Conservation (phyloP, 2,888 invertebrate species). For the Acleris sparsana region DNA sequence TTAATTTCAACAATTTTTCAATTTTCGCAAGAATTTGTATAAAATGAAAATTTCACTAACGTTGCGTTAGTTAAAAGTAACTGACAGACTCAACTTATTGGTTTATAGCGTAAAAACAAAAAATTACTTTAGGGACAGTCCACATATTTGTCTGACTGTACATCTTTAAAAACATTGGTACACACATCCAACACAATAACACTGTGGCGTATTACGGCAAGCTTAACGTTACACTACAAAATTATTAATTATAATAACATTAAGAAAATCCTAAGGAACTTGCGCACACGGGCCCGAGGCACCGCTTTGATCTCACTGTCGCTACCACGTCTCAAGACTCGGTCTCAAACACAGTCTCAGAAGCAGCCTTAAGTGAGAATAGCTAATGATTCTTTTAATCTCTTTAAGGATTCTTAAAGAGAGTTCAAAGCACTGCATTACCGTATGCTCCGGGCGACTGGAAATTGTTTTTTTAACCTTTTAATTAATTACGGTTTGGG, state of each 20-base stretch:
- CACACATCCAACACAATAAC: not conserved
- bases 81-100: too few species aligned
- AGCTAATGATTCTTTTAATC: constrained; percentile 79
- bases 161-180: too few species aligned
- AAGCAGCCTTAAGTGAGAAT: constrained; percentile 64
- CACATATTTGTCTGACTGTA: too few species aligned
- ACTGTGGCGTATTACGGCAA: not conserved
- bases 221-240: not conserved
- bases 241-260: constrained; percentile 33
- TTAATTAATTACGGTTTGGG: constrained; percentile 34
- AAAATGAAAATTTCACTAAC: too few species aligned
- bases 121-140: too few species aligned
- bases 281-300: constrained; percentile 53
- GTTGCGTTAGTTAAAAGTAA: too few species aligned
- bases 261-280: constrained; percentile 42
- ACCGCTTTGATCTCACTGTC: constrained; percentile 74
- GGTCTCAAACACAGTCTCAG: constrained; percentile 35
- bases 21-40: too few species aligned
- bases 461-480: constrained; percentile 36
- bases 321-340: constrained; percentile 46
- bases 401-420: constrained; percentile 75
- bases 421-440: constrained; percentile 62
- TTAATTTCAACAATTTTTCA: too few species aligned
- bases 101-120: not conserved
- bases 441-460: constrained; percentile 45